A percentile compares a stretch with the other conserved stretches of the same genome.
Conservation (phyloP, 37 sponge, comb jelly and placozoan species). For the Haliclona indistincta region DNA sequence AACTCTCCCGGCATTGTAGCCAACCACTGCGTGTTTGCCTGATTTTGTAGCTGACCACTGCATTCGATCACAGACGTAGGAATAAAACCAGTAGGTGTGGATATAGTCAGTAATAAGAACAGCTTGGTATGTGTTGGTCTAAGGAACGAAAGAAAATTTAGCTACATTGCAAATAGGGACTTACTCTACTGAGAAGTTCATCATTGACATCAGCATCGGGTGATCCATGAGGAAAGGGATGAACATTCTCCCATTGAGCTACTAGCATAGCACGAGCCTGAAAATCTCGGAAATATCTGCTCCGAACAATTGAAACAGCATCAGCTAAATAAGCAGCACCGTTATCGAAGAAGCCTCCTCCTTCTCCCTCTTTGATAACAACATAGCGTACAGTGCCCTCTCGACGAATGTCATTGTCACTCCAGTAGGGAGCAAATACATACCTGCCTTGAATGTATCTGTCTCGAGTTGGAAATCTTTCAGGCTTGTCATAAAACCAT, state of each 20-base stretch:
- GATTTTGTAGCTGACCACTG: conserved; percentile 13
- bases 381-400: conserved; percentile 15
- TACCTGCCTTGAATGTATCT: too few relatives aligned
- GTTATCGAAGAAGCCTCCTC: too few relatives aligned
- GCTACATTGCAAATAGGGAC: too few relatives aligned
- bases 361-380: background rate
- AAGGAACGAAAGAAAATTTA: background rate
- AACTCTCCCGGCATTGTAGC: background rate
- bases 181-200: too few relatives aligned
- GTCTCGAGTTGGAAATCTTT: conserved; percentile 26
- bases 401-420: conserved; percentile 9
- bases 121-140: conserved; percentile 56
- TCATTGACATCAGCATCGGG: too few relatives aligned
- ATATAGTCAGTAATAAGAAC: conserved; percentile 42
- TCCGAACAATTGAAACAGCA: background rate
- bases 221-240: conserved; percentile 4
- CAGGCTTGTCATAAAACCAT: background rate
- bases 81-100: conserved; percentile 41
- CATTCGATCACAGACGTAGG: conserved; percentile 36
- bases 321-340: too few relatives aligned
- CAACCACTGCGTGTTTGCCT: conserved; percentile 8
- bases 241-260: too few relatives aligned
- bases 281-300: background rate
- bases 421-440: conserved; percentile 10
- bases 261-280: background rate